Evolutionary conservation across 2,888 invertebrate genomes (phyloP).

Genomic region (Microctonus hyperodae): DNA sequence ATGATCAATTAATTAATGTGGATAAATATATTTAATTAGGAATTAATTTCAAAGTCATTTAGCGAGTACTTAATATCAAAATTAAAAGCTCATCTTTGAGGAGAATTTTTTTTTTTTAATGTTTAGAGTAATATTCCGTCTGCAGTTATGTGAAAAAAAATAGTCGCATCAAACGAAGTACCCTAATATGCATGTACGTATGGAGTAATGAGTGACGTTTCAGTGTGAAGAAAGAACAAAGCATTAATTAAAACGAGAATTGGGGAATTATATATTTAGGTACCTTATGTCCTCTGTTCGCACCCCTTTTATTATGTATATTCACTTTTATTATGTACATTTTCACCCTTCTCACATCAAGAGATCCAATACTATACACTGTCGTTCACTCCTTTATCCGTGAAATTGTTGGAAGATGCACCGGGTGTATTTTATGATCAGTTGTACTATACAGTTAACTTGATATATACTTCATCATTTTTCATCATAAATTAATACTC

Average conservation of each 20-base stretch:
- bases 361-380: constrained; percentile 13
- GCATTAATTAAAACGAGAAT: constrained; percentile 60
- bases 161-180: no score
- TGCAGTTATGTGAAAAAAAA: no score
- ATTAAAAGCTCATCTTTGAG: no score
- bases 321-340: neutral
- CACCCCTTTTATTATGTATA: constrained; percentile 15
- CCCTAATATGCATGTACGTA: neutral
- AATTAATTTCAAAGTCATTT: no score
- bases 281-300: constrained; percentile 22
- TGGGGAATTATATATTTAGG: constrained; percentile 48
- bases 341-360: constrained; percentile 12
- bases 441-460: neutral
- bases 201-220: constrained; percentile 25
- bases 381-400: constrained; percentile 17
- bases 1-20: no score
- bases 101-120: no score
- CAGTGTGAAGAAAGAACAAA: constrained; percentile 25
- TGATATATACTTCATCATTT: constrained; percentile 21
- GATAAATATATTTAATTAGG: no score
- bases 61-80: no score
- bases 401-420: constrained; percentile 32
- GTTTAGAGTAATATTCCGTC: no score
- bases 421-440: constrained; percentile 51
- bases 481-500: constrained; percentile 22